phyloP scores from a whole-genome alignment of 2,888 invertebrate species.

The Troides helena region DNA sequence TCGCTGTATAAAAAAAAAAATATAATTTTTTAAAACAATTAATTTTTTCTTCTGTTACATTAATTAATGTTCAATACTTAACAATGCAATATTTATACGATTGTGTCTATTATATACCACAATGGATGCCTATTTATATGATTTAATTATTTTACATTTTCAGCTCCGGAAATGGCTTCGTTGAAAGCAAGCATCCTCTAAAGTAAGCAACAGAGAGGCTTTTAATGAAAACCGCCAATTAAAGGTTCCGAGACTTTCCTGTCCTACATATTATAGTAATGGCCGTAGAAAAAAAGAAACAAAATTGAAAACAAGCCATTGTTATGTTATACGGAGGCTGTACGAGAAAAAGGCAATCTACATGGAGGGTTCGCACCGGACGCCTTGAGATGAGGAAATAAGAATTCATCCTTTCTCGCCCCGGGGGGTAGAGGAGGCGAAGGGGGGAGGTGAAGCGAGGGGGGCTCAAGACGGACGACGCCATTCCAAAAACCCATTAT shows the following conservation, averaged over 20 bases:
- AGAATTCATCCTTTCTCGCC: conserved; percentile 80
- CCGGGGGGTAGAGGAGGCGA: conserved; percentile 48
- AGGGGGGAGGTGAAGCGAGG: conserved; percentile 50
- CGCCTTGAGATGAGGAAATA: conserved; percentile 79
- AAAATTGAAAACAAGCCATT: conserved; percentile 79
- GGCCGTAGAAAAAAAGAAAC: conserved; percentile 47
- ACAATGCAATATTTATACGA: background rate
- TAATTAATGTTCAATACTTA: background rate
- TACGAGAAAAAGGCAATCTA: conserved; percentile 78
- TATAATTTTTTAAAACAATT: too few relatives aligned
- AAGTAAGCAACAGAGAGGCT: background rate
- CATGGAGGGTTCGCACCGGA: conserved; percentile 77
- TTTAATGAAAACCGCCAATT: conserved; percentile 31
- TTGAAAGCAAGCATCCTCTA: background rate
- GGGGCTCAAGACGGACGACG: conserved; percentile 84
- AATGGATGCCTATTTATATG: background rate
- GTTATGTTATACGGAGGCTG: conserved; percentile 77
- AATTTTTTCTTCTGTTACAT: too few relatives aligned
- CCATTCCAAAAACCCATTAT: conserved; percentile 87
- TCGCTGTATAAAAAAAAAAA: too few relatives aligned
- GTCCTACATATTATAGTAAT: conserved; percentile 40
- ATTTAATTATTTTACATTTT: background rate
- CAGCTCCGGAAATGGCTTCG: conserved; percentile 10
- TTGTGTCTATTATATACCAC: too few relatives aligned
- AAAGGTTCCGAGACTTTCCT: conserved; percentile 17